Base-by-base conservation (phyloP, 2,888 invertebrate genomes). In the Fragum whitleyi region DNA sequence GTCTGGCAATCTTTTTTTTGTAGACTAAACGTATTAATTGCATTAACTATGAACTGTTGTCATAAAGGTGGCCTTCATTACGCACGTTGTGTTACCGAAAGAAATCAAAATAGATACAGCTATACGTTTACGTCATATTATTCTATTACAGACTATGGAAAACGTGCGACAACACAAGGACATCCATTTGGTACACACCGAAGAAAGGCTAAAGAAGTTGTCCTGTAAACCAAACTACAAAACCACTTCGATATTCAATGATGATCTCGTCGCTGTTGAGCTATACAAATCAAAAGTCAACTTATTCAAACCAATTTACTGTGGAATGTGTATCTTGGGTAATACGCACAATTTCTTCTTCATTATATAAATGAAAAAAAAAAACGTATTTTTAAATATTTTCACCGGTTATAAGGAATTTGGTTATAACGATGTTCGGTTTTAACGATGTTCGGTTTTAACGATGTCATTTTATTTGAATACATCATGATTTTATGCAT, bases 61-160 rank as follows among this genome's bases (percentile, higher is more conserved):
- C 7, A 21, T 16, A n/a, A 55, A 9, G n/a, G n/a, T 9, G n/a
- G 14, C 7, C 7, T 55, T n/a, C 9, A n/a, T 16, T 16, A 16
- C n/a, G 14, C n/a, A 55, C n/a, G n/a, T n/a, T n/a, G n/a, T n/a
- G n/a, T n/a, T n/a, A n/a, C n/a, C n/a, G n/a, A n/a, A n/a, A n/a
- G n/a, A n/a, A n/a, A n/a, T n/a, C n/a, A n/a, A n/a, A n/a, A n/a
- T n/a, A n/a, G n/a, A n/a, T n/a, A n/a, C n/a, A n/a, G n/a, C n/a
- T n/a, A n/a, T n/a, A n/a, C n/a, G n/a, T n/a, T n/a, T n/a, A n/a
- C n/a, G n/a, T n/a, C n/a, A n/a, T n/a, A n/a, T n/a, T n/a, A n/a
- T n/a, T n/a, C n/a, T n/a, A n/a, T 69, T 69, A 23, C 69, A 69
- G 32, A 71, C 71, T 19, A 71, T 57, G 57, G 72, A 59, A 59